Base-by-base conservation (phyloP, 2,888 invertebrate genomes). In the Andrena minutula region DNA sequence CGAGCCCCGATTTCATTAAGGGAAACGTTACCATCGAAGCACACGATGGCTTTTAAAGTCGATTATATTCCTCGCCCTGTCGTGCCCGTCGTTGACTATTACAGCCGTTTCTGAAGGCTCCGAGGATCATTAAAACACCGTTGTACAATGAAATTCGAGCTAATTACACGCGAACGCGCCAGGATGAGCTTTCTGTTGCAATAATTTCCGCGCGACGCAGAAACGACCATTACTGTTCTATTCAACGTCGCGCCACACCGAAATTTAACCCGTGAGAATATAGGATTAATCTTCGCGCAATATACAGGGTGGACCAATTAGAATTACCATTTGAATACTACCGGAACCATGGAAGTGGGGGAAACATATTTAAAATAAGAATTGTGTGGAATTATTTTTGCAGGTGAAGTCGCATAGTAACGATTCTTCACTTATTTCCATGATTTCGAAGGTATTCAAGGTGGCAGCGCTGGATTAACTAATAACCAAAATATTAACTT, bases 161-260 rank as follows among this genome's bases (percentile, higher is more conserved):
- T 83, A 83, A 83, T 73, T 80, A 49, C 70, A 26, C 12, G 66
- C 28, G 66, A 65, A 35, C 23, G 8, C 23, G 65, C 30, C 65
- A 49, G 30, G 53, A 51, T 32, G 60, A 23, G 71, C 56, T 65
- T 70, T 58, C 64, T 56, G 71, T 71, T 72, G 58, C 51, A 71
- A 72, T 58, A 58, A 28, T 28, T 58, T 20, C 20, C 20, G 8
- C 7, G 20, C 58, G 58, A 10, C 26, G 30, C 26, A 16, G 8
- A 7, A 47, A 64, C 20, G 20, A 2, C 51, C 20, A 51, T 20
- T 51, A 20, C 20, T 20, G 51, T 20, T 8, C 20, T 20, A 20
- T 51, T 51, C 20, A 20, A 51, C 8, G 20, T 20, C 51, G 51
- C 0, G 51, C n/a, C 51, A 1, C 51, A n/a, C 20, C 51, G n/a